Evolutionary conservation across 2,113 vertebrate genomes (phyloP), one percentile per base, ranked within the genome.

Genomic region (Panthera uncia): DNA sequence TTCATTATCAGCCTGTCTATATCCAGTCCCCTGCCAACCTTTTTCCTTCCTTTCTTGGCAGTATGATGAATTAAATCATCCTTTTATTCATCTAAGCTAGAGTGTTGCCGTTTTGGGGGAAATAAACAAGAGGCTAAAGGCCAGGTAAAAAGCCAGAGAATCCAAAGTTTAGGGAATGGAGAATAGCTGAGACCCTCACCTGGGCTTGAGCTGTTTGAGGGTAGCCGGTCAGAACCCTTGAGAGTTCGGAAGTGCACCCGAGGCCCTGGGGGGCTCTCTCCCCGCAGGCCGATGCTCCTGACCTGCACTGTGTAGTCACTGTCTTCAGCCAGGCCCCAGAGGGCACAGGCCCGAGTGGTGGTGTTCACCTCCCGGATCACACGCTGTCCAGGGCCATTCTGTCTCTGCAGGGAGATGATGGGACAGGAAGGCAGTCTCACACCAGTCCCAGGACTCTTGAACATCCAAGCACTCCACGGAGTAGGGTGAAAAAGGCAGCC

Each of bases 331-430:
- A 99, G 98, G 97, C 99, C 99, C 99, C 99, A 99, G 25, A 99
- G 99, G 81, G 99, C 99, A 5, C 99, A 99, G 57, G 99, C 99
- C 14, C 99, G 99, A 71, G 99, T 99, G 92, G 99, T 99, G 96
- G 99, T 99, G 98, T 99, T 99, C 97, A 99, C 99, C 98, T 99
- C 99, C 33, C 99, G 98, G 98, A 99, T 99, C 98, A 99, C 99
- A 82, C 99, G 98, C 98, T 99, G 99, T 99, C 99, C 99, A 61
- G 99, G 99, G 36, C 99, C 99, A 0, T 99, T 99, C 96, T 99
- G 99, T 96, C 99, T 99, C 99, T 99, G 98, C 76, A 89, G 74
- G n/a, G 83, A 97, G 96, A 5, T 18, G 55, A 45, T 33, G 84
- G 91, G 97, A 92, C 95, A 79, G 63, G 69, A 55, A 29, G 68